Base-by-base conservation (phyloP, 2,797 vertebrate species). In the Micromesistius poutassou region DNA sequence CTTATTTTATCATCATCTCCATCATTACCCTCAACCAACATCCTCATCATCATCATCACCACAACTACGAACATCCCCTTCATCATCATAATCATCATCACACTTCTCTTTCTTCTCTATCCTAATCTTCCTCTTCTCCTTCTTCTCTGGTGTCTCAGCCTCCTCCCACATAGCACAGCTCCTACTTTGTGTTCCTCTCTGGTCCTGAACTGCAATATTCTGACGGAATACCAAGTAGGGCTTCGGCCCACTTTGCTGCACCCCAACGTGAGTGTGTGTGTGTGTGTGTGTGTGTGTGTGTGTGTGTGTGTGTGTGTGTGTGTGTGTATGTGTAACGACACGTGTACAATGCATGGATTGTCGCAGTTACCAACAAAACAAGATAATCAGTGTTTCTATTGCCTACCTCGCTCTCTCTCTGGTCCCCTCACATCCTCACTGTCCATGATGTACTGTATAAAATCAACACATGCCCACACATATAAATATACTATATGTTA, bases 191-290 rank as follows among this genome's bases (percentile, higher is more conserved):
- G 73, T 82, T 83, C 83, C 89, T 83, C 73, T 74, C 30, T 72
- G 73, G 40, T 81, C 66, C 79, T 82, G 85, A 71, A 16, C 80
- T 75, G 74, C 77, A 85, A 79, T 81, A 87, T 89, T 90, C 85
- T 90, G 85, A 87, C 68, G 73, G 93, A 94, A 94, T 94, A 93
- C 88, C 83, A 94, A 94, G 89, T 90, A 94, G 92, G 90, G 85
- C 81, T 80, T 87, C 87, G 78, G 88, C 89, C 91, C 87, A 90
- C 89, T 93, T 93, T 93, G 89, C 87, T 88, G 88, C 82, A 88
- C 87, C 81, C 78, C 72, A 83, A 83, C 82, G 85, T 81, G 74
- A 66, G 40, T 74, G 77, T 31, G 73, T 62, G 66, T 25, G 73
- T 50, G 75, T 30, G 76, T 8, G 77, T 35, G 74, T 5, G 68